Evolutionary conservation across 37 sponge, comb jelly and placozoan species (phyloP).

Genomic region (Hexactinellida sp.): DNA sequence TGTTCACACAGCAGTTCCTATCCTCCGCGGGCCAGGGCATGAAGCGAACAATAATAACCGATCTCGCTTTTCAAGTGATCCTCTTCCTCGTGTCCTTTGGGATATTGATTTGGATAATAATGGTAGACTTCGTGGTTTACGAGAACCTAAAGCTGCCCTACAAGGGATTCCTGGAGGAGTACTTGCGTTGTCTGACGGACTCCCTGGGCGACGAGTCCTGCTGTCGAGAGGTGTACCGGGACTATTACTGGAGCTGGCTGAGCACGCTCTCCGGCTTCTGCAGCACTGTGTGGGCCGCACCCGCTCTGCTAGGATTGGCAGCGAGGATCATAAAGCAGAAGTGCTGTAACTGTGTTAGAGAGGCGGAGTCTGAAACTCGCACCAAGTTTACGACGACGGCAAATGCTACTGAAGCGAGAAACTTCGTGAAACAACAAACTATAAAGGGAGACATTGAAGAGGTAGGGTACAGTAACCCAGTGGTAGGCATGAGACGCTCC

Average conservation of each 20-base stretch:
- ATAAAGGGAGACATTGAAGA: neutral
- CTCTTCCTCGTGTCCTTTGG: neutral
- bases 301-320: neutral
- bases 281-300: neutral
- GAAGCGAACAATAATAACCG: neutral
- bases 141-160: constrained; percentile 3
- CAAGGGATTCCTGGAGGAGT: neutral
- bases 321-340: neutral
- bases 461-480: neutral
- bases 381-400: neutral
- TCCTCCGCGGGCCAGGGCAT: neutral
- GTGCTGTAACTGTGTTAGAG: neutral
- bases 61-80: neutral
- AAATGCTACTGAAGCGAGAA: neutral
- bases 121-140: neutral
- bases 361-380: neutral
- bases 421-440: neutral
- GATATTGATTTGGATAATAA: neutral
- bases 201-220: neutral
- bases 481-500: neutral
- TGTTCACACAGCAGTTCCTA: neutral
- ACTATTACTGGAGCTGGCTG: neutral
- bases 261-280: neutral
- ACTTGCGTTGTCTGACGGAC: neutral
- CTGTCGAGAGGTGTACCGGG: neutral